Evolutionary conservation across 2,113 vertebrate species (phyloP).

Genomic region (Bos indicus): DNA sequence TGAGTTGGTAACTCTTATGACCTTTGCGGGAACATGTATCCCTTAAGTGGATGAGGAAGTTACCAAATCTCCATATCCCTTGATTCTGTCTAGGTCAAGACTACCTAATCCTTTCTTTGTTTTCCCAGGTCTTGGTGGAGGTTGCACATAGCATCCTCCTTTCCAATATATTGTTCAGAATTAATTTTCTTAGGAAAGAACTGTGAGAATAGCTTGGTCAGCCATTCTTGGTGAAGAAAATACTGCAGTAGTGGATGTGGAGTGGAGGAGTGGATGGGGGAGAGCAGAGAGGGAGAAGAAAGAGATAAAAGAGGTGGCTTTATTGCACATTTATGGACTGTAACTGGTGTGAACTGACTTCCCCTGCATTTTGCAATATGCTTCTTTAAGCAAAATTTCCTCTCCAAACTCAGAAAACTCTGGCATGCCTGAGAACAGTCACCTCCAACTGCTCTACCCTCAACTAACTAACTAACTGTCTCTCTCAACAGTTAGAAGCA

Average conservation of each 20-base stretch:
- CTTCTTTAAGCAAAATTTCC: constrained; percentile 36
- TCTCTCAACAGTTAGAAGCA: background rate
- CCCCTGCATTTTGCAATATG: background rate
- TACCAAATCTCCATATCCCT: background rate
- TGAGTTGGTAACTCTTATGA: background rate
- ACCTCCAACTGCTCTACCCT: background rate
- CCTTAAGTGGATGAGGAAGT: background rate
- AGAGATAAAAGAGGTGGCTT: background rate
- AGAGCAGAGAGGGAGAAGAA: background rate
- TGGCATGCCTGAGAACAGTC: background rate
- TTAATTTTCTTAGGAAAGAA: background rate
- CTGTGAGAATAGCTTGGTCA: background rate
- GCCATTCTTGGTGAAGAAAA: constrained; percentile 10
- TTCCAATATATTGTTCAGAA: background rate
- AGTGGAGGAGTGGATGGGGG: background rate
- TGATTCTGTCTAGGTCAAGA: background rate
- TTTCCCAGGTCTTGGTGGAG: background rate
- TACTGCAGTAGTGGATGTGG: background rate
- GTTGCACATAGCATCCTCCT: background rate
- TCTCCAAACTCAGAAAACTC: background rate
- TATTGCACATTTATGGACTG: background rate
- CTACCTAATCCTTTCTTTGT: background rate
- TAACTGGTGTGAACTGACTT: background rate
- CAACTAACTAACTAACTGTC: background rate
- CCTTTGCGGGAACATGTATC: background rate